A percentile compares a stretch with the other conserved stretches of the same genome.
These are phyloP conservation scores for Eubasilissa regina DNA, from an alignment of 1,140 invertebrate genomes.

Conservation along the genomic window DNA sequence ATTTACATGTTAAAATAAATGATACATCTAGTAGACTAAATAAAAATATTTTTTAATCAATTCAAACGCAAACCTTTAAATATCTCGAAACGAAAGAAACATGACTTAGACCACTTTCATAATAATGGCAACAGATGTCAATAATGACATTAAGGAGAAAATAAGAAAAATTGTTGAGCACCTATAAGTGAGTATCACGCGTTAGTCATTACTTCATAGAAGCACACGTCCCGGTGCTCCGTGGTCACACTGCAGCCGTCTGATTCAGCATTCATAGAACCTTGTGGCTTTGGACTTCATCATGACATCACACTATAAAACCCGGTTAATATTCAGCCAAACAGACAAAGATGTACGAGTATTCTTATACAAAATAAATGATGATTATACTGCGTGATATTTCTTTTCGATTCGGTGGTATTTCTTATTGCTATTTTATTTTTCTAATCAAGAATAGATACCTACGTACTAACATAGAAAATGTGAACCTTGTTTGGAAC, in stretches of 20 bases:
- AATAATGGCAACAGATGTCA: no score
- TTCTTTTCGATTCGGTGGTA: not conserved
- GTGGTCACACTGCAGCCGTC: not conserved
- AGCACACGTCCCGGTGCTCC: not conserved
- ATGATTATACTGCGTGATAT: not conserved
- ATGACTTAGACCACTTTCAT: no score
- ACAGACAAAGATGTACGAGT: not conserved
- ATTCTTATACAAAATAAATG: not conserved
- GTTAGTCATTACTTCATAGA: no score
- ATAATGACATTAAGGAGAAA: no score
- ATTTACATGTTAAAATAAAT: no score
- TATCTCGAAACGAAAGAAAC: no score
- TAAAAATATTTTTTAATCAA: no score
- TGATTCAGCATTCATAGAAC: constrained; percentile 11
- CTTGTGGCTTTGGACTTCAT: constrained; percentile 1
- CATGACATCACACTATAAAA: not conserved
- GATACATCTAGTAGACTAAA: no score
- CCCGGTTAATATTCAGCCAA: not conserved
- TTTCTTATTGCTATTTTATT: not conserved
- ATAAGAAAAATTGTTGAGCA: no score
- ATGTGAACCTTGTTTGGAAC: no score
- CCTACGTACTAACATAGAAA: not conserved
- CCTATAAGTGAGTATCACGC: no score
- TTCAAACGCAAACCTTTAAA: no score
- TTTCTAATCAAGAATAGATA: not conserved